These are phyloP conservation scores for Orthosia cruda DNA, from an alignment of 2,888 invertebrate species.

Conservation along the genomic window DNA sequence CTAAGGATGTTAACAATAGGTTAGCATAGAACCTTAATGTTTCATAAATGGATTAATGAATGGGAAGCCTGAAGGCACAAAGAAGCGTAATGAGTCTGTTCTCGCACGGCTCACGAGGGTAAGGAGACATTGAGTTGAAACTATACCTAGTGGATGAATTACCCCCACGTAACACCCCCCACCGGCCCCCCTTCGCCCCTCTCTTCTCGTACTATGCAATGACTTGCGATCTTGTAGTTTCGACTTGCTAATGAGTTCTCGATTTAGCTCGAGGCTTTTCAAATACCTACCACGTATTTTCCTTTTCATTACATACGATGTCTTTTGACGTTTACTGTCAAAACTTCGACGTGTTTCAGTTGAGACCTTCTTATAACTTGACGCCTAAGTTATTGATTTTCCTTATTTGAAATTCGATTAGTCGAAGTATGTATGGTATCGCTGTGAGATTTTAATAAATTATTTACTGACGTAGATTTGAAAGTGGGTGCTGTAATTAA, in stretches of 20 bases:
- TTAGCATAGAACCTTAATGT: conserved; percentile 59
- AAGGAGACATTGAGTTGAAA: conserved; percentile 72
- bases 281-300: conserved; percentile 80
- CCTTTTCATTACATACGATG: conserved; percentile 81
- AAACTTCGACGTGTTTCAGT: conserved; percentile 70
- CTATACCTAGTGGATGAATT: conserved; percentile 74
- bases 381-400: conserved; percentile 43
- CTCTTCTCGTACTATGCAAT: conserved; percentile 74
- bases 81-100: conserved; percentile 78
- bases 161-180: conserved; percentile 59
- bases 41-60: conserved; percentile 78
- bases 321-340: conserved; percentile 79
- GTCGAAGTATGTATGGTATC: background rate
- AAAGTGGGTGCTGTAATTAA: background rate
- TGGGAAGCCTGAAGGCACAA: conserved; percentile 75
- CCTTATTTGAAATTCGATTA: conserved; percentile 44
- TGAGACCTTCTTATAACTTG: conserved; percentile 42
- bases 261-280: conserved; percentile 80
- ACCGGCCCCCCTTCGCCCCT: conserved; percentile 30
- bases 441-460: background rate
- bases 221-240: conserved; percentile 87
- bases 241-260: conserved; percentile 88
- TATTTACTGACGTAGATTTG: background rate
- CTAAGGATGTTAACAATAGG: conserved; percentile 63
- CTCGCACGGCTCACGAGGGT: conserved; percentile 70